A percentile compares a stretch with the other conserved stretches of the same genome.
phyloP scores from a whole-genome alignment of 2,888 invertebrate genomes.

The Papilio elwesi region DNA sequence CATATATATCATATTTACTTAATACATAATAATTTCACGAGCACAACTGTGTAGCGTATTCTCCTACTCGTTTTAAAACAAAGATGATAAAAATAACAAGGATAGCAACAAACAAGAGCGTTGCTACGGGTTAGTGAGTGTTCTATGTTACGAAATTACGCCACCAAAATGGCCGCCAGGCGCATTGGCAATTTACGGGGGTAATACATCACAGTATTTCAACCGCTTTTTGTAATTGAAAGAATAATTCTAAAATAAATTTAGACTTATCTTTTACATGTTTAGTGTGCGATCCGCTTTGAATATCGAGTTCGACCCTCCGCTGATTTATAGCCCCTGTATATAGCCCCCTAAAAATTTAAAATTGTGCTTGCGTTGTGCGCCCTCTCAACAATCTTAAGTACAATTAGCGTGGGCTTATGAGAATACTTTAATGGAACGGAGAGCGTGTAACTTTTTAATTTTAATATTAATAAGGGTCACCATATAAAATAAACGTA shows the following conservation, averaged over 20 bases:
- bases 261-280: slow-evolving; percentile 15
- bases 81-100: too few species aligned
- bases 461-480: slow-evolving; percentile 29
- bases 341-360: slow-evolving; percentile 78
- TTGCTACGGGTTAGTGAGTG: too few species aligned
- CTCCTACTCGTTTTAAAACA: too few species aligned
- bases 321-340: slow-evolving; percentile 76
- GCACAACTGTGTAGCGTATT: too few species aligned
- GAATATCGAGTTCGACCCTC: slow-evolving; percentile 70
- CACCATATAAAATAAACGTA: slow-evolving; percentile 13
- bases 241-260: background rate
- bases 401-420: slow-evolving; percentile 73
- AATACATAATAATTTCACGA: too few species aligned
- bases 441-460: slow-evolving; percentile 45
- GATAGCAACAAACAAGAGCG: too few species aligned
- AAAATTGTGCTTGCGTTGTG: slow-evolving; percentile 72
- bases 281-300: slow-evolving; percentile 54
- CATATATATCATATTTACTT: too few species aligned
- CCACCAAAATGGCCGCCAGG: too few species aligned
- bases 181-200: too few species aligned
- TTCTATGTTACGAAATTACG: too few species aligned
- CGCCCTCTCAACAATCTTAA: slow-evolving; percentile 68
- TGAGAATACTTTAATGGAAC: slow-evolving; percentile 61
- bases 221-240: too few species aligned
- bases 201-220: too few species aligned